A percentile compares a stretch with the other conserved stretches of the same genome.
These are phyloP conservation scores for Trichonephila clavipes DNA, from an alignment of 1,140 invertebrate genomes.

Conservation along the genomic window DNA sequence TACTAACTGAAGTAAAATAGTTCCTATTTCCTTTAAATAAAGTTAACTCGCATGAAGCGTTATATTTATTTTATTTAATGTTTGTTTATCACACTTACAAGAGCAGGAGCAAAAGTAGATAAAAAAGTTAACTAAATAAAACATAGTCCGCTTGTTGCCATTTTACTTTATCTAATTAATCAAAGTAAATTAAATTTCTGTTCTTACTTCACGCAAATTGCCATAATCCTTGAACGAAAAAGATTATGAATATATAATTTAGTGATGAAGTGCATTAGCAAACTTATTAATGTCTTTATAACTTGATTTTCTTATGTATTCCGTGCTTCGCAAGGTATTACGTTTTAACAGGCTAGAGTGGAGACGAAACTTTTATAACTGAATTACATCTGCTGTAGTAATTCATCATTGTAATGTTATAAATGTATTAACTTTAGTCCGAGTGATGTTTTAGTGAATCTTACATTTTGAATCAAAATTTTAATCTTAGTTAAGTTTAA, in stretches of 20 bases:
- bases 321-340: no score
- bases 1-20: background rate
- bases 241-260: background rate
- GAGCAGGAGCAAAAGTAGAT: background rate
- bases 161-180: slow-evolving; percentile 30
- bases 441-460: no score
- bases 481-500: no score
- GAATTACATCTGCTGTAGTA: no score
- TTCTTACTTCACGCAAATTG: background rate
- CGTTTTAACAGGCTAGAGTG: no score
- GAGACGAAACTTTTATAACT: no score
- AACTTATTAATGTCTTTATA: no score
- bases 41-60: background rate
- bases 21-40: background rate
- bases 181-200: background rate
- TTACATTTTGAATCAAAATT: no score
- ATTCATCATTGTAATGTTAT: no score
- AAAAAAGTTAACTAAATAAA: background rate
- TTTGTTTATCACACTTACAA: background rate
- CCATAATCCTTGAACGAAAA: background rate
- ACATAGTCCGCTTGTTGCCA: background rate
- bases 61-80: background rate
- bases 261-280: background rate
- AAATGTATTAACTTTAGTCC: no score
- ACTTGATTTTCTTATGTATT: no score